Evolutionary conservation across 2,888 invertebrate species (phyloP), one percentile per base, ranked within the genome.

Genomic region (Capitulum mitella): DNA sequence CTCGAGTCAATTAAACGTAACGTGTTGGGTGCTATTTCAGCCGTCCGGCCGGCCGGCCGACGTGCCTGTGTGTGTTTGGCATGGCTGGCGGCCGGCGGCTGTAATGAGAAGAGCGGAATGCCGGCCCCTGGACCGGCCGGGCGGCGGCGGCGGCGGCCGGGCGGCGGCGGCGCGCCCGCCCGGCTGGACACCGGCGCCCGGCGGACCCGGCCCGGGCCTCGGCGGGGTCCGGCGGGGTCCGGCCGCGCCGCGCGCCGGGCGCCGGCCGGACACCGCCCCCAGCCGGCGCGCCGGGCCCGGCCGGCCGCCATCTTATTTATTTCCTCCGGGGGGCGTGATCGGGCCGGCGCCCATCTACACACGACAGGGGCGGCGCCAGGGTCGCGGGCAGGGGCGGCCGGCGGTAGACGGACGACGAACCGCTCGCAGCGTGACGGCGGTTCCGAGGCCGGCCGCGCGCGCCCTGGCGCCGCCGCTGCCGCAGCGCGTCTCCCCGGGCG

Each of bases 271-370:
- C 43, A 43, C 43, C 43, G 43, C 51, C 26, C 22, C 26, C 58
- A 16, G 64, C 32, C 10, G 34, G 22, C 29, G 58, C 58, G 34
- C 64, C 19, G 19, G 19, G 51, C 32, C 64, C 14, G 16, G 34
- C 1, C 70, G 37, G 70, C 26, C 70, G 70, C 70, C 70, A 70
- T 70, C 70, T 70, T 70, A 37, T 70, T 70, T 70, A 40, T 70
- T 37, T 70, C 37, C 70, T 70, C 70, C 64, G 40, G 70, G 64
- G 70, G 70, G 70, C 70, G 40, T 70, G 70, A 70, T 70, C 70
- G 29, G 70, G 10, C 22, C 22, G 26, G 70, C 70, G 70, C 22
- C 70, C 70, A 37, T 37, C 70, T 26, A 37, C 37, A 14, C 37
- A 40, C 34, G 26, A 10, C 12, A 37, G 40, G 8, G 40, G 70